phyloP scores from a whole-genome alignment of 2,797 vertebrate species.

The Cuniculus paca region DNA sequence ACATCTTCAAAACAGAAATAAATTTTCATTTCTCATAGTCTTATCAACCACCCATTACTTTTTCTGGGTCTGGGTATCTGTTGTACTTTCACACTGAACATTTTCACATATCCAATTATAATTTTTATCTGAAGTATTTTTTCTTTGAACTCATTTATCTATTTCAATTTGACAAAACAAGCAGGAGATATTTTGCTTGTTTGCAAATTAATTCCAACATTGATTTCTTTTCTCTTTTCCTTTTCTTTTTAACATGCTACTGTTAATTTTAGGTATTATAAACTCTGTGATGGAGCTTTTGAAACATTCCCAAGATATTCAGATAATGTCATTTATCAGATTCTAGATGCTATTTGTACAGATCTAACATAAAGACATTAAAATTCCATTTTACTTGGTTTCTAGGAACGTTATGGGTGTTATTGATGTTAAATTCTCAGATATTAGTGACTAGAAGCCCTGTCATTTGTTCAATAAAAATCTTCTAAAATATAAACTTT shows the following conservation, averaged over 20 bases:
- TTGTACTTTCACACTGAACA: neutral
- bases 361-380: neutral
- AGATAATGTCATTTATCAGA: neutral
- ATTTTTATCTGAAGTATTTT: neutral
- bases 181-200: neutral
- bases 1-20: neutral
- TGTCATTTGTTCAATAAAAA: neutral
- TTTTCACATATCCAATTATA: neutral
- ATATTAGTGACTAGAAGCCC: neutral
- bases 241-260: neutral
- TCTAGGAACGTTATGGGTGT: neutral
- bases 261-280: neutral
- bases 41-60: neutral
- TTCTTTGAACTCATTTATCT: neutral
- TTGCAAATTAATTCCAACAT: neutral
- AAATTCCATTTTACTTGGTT: conserved; percentile 4
- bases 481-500: neutral
- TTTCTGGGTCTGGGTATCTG: neutral
- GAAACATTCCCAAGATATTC: neutral
- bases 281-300: neutral
- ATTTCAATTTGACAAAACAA: neutral
- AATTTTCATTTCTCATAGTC: neutral
- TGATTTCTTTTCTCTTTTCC: neutral
- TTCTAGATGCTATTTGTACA: neutral
- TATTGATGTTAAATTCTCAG: conserved; percentile 15